phyloP scores from a whole-genome alignment of 2,888 invertebrate genomes.

The Aleiodes testaceus region DNA sequence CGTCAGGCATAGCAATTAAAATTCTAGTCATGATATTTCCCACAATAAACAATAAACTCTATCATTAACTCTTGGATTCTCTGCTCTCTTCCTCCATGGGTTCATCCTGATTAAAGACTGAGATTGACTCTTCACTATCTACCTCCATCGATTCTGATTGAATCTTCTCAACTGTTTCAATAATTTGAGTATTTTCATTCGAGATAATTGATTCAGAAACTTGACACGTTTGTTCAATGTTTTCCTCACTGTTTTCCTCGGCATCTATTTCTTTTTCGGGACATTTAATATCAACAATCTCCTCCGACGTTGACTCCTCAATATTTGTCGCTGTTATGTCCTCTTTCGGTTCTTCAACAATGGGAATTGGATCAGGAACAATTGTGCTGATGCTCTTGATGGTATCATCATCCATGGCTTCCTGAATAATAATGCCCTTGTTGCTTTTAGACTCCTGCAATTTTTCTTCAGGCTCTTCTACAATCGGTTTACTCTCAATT shows the following conservation, averaged over 20 bases:
- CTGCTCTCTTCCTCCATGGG: slow-evolving; percentile 69
- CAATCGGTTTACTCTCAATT: not conserved
- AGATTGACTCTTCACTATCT: slow-evolving; percentile 61
- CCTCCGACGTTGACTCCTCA: slow-evolving; percentile 40
- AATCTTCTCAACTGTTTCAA: slow-evolving; percentile 39
- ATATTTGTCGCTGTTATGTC: slow-evolving; percentile 15
- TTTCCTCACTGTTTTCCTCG: slow-evolving; percentile 20
- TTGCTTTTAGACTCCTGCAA: slow-evolving; percentile 37
- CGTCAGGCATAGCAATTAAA: slow-evolving; percentile 24
- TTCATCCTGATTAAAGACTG: slow-evolving; percentile 62
- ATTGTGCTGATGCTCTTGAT: slow-evolving; percentile 56
- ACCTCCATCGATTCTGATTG: slow-evolving; percentile 67
- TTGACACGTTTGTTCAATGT: slow-evolving; percentile 37
- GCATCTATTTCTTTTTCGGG: slow-evolving; percentile 33
- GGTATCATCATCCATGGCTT: slow-evolving; percentile 60
- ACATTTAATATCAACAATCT: slow-evolving; percentile 51
- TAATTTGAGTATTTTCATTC: not conserved
- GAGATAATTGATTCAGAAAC: slow-evolving; percentile 25
- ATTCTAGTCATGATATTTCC: slow-evolving; percentile 30
- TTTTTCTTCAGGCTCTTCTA: slow-evolving; percentile 13
- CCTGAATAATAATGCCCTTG: slow-evolving; percentile 59
- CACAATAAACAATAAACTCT: slow-evolving; percentile 5
- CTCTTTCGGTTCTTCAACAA: slow-evolving; percentile 64
- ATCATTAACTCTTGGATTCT: slow-evolving; percentile 66
- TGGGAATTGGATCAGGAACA: slow-evolving; percentile 64